Conservation (phyloP, 2,797 vertebrate genomes). For the Garrulus glandarius region DNA sequence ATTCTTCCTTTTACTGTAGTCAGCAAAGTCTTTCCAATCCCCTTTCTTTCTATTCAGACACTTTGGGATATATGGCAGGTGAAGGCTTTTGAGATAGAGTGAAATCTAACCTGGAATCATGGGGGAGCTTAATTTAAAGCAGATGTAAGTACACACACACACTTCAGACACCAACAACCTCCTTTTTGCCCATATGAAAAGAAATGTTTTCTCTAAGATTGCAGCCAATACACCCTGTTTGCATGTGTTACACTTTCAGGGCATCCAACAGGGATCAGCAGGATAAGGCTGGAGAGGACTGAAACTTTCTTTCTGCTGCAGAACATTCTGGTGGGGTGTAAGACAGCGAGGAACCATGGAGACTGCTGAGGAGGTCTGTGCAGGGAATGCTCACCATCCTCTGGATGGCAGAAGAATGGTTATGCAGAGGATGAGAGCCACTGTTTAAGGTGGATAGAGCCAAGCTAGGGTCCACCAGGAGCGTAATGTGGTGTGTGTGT, state of each 20-base stretch:
- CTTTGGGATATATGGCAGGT: background rate
- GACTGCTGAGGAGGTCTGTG: background rate
- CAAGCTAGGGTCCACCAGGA: background rate
- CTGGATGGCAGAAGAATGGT: background rate
- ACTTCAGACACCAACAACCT: background rate
- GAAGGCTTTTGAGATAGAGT: background rate
- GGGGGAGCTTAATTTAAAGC: background rate
- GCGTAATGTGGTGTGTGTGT: background rate
- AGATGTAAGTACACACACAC: background rate
- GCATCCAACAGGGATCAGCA: background rate
- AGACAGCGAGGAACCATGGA: background rate
- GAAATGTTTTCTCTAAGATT: background rate
- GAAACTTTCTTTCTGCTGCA: background rate
- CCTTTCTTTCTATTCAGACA: background rate
- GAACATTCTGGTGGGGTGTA: background rate
- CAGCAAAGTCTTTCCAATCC: background rate
- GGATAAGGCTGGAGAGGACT: background rate
- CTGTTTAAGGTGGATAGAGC: background rate
- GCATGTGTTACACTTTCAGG: background rate
- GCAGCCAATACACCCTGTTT: accelerated
- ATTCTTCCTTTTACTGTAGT: background rate
- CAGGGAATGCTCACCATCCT: background rate
- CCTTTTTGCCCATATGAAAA: background rate
- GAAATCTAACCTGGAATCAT: background rate
- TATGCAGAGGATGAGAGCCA: background rate